Base-by-base conservation (phyloP, 2,797 vertebrate genomes). In the Tenualosa thibaudeaui region DNA sequence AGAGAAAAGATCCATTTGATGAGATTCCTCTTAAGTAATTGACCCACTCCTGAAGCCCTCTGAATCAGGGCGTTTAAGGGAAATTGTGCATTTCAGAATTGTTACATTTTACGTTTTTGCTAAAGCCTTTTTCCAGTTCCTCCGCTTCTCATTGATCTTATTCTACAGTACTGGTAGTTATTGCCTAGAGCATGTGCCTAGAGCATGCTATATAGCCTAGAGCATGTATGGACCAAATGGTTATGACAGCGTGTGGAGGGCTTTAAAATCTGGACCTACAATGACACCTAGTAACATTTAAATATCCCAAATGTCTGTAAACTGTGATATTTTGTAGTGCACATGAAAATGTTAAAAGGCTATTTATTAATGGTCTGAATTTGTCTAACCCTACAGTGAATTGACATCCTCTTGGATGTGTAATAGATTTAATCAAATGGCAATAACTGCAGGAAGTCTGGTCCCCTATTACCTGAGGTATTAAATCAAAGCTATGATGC, bases 401-500 rank as follows among this genome's bases (percentile, higher is more conserved):
- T 86, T 43, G 60, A 78, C 83, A 81, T 86, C 56, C 2, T 46
- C 88, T 89, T 84, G 89, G 83, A 82, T 86, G 84, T 89, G 54
- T 83, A 88, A 88, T 84, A 81, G 65, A 87, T 89, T 90, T 86
- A 88, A 87, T 90, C 86, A 88, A 88, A 86, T 50, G 83, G 60
- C 81, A 84, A 85, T 90, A 87, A 90, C 62, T 71, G 82, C 81
- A 82, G 82, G 81, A 82, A 50, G 81, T 81, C 56, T 6, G 82
- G 86, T 82, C 83, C 84, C 83, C 85, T 83, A 62, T 83, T 86
- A 81, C 81, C 62, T 82, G 50, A 53, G 37, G 81, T 40, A 50
- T 78, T 90, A 89, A 90, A 88, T 90, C 88, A 90, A 85, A 87
- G 83, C 90, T 83, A 89, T 85, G 85, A 89, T 87, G 85, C 89